Evolutionary conservation across 2,797 vertebrate species (phyloP).

Genomic region (Halcyon chelicuti): DNA sequence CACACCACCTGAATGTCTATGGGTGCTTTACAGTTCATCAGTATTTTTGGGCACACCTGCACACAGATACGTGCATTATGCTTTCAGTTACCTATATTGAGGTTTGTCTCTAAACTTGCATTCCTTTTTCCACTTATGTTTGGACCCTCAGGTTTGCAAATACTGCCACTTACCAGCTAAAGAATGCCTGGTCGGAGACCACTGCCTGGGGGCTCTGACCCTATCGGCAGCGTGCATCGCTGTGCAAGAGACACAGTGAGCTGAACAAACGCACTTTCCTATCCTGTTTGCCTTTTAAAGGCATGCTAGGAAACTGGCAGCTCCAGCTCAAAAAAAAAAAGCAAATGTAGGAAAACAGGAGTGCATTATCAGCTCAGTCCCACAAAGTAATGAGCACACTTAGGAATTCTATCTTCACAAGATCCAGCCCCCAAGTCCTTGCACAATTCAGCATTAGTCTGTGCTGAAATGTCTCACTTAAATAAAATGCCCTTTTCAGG

Average conservation of each 20-base stretch:
- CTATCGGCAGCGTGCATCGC: neutral
- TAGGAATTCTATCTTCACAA: neutral
- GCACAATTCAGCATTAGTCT: neutral
- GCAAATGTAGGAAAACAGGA: neutral
- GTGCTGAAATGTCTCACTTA: neutral
- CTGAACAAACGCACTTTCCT: neutral
- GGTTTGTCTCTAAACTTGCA: neutral
- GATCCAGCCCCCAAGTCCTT: neutral
- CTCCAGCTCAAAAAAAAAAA: neutral
- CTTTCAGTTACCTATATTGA: neutral
- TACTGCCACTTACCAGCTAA: neutral
- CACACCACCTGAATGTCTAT: neutral
- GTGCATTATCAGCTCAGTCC: neutral
- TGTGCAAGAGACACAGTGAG: neutral
- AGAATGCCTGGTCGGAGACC: neutral
- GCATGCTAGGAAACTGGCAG: neutral
- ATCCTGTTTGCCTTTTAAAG: neutral
- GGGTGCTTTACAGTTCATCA: neutral
- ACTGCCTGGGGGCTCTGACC: neutral
- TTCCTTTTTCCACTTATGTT: neutral
- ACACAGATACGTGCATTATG: neutral
- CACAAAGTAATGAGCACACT: neutral
- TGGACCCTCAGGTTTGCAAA: conserved; percentile 33
- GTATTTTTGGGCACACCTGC: neutral
- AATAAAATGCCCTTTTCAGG: neutral